Evolutionary conservation across 2,113 vertebrate genomes (phyloP).

Genomic region (Sinosuthora webbiana): DNA sequence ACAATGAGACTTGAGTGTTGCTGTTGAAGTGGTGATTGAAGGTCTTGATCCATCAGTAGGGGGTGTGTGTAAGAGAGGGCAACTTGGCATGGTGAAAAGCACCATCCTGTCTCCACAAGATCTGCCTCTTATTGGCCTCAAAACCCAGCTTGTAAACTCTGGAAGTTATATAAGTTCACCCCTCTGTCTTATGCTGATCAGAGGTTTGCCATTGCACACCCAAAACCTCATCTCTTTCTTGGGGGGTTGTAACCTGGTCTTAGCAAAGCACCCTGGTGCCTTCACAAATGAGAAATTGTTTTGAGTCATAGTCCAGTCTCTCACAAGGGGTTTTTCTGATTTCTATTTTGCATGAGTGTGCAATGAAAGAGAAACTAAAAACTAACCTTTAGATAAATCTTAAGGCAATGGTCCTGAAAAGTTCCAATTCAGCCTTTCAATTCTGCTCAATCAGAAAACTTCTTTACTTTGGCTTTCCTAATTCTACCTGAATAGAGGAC

Average conservation of each 20-base stretch:
- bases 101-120: background rate
- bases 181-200: background rate
- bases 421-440: background rate
- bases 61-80: too few relatives aligned
- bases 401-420: background rate
- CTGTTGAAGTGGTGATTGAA: background rate
- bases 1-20: background rate
- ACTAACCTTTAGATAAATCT: background rate
- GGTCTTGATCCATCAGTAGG: fast-evolving
- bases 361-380: background rate
- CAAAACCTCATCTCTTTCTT: background rate
- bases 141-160: background rate
- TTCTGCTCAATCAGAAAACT: background rate
- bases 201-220: background rate
- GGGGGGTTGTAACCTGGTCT: background rate
- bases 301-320: background rate
- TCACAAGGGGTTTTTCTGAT: background rate
- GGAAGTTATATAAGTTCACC: background rate
- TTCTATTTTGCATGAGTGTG: background rate
- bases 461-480: background rate
- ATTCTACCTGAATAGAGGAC: background rate
- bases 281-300: background rate
- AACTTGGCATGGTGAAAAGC: background rate
- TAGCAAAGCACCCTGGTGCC: background rate
- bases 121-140: background rate